Conservation (phyloP, 2,888 invertebrate genomes). For the Tetranychus truncatus region DNA sequence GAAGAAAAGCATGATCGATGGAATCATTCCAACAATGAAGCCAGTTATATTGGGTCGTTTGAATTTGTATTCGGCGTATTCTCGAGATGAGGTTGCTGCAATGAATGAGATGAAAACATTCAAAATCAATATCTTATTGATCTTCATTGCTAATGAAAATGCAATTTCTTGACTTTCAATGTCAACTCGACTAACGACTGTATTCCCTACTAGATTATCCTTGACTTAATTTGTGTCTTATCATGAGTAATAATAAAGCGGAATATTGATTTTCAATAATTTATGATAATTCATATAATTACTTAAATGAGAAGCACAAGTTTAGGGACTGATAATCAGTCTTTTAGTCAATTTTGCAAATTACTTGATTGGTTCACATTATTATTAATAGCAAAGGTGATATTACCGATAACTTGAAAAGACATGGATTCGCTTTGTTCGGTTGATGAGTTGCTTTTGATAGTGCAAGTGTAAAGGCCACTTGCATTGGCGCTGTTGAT, state of each 20-base stretch:
- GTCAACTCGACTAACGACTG: no score
- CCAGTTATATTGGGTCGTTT: conserved; percentile 26
- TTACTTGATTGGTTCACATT: not conserved
- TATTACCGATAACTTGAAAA: not conserved
- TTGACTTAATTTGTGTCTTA: no score
- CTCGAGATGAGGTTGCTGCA: not conserved
- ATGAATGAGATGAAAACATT: not conserved
- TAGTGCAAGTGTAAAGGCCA: not conserved
- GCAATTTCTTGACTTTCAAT: no score
- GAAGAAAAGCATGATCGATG: conserved; percentile 27
- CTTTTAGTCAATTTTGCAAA: not conserved
- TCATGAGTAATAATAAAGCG: no score
- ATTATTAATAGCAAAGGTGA: not conserved
- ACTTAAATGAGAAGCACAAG: no score
- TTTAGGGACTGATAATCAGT: no score
- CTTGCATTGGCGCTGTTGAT: not conserved
- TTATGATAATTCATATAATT: no score
- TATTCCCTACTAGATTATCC: no score
- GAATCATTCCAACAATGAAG: conserved; percentile 28
- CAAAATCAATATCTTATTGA: no score
- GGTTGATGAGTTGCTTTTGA: not conserved
- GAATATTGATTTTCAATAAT: no score
- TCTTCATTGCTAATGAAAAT: no score
- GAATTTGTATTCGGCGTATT: conserved; percentile 6
- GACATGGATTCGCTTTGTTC: not conserved